Conservation (phyloP, 1,140 invertebrate genomes). For the Bemisia tabaci region DNA sequence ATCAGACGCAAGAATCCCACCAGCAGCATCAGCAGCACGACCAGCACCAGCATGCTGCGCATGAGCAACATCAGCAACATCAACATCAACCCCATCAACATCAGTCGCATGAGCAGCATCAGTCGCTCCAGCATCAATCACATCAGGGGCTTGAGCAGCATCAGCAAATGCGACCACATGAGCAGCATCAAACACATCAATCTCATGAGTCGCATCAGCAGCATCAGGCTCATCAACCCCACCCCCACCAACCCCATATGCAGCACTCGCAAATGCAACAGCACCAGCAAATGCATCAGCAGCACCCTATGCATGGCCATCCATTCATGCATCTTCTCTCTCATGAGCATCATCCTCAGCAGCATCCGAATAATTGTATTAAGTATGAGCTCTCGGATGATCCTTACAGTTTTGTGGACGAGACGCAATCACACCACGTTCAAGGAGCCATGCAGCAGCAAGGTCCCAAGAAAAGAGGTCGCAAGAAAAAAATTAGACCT, state of each 20-base stretch:
- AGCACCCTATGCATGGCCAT: slow-evolving; percentile 13
- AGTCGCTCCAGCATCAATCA: slow-evolving; percentile 6
- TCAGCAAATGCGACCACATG: background rate
- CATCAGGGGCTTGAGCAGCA: too few species aligned
- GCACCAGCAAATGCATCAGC: slow-evolving; percentile 12
- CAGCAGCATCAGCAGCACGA: slow-evolving; percentile 4
- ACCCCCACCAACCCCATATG: slow-evolving; percentile 12
- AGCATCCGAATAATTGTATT: slow-evolving; percentile 27
- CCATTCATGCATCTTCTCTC: slow-evolving; percentile 18
- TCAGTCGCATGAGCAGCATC: slow-evolving; percentile 10
- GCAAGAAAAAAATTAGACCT: slow-evolving; percentile 59
- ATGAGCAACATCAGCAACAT: slow-evolving; percentile 1
- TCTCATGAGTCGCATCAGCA: slow-evolving; percentile 12
- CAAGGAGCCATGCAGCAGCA: slow-evolving; percentile 32
- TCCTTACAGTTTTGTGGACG: slow-evolving; percentile 69
- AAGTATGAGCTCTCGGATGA: slow-evolving; percentile 52
- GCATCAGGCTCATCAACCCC: slow-evolving; percentile 13
- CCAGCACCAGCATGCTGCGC: background rate
- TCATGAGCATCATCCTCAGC: slow-evolving; percentile 21
- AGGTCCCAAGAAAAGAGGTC: slow-evolving; percentile 62
- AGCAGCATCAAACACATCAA: slow-evolving; percentile 10
- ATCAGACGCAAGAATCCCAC: background rate
- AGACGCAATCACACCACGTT: slow-evolving; percentile 35
- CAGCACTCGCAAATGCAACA: slow-evolving; percentile 12
- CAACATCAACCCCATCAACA: too few species aligned